Conservation (phyloP, 2,113 vertebrate species). For the pig (Sus scrofa) region T2T-Sscrofa CM000815.6:18261001-18261500, state of each 20-base stretch:
- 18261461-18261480: not conserved
- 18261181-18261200: not conserved
- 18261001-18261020: too few species aligned
- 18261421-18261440: not conserved
- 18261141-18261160: not conserved
- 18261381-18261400: not conserved
- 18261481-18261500: not conserved
- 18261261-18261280: not conserved
- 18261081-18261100: not conserved
- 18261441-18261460: not conserved
- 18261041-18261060: too few species aligned
- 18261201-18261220: not conserved
- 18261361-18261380: not conserved
- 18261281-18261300: not conserved
- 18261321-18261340: not conserved
- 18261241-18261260: not conserved
- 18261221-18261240: not conserved
- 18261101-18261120: not conserved
- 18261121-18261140: not conserved
- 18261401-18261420: not conserved
- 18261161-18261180: too few species aligned
- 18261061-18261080: rapidly evolving
- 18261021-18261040: not conserved
- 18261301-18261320: not conserved
- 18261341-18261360: not conserved